A percentile compares a stretch with the other conserved stretches of the same genome.
Conservation (phyloP, 2,113 vertebrate genomes). For the Mobula birostris region DNA sequence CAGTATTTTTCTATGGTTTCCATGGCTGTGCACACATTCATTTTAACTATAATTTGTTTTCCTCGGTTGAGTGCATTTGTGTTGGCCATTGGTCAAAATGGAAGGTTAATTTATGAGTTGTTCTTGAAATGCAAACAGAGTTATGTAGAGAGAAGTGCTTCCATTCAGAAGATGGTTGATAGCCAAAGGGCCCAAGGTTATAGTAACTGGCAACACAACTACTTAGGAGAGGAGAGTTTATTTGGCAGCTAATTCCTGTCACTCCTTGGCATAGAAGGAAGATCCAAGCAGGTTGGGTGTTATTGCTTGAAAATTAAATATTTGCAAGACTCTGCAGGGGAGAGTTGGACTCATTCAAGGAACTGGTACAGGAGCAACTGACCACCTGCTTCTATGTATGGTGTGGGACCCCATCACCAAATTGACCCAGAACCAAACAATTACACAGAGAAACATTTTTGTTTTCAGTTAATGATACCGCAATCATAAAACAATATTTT, state of each 20-base stretch:
- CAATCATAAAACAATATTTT: neutral
- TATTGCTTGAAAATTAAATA: neutral
- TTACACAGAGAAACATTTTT: neutral
- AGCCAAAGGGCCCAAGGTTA: neutral
- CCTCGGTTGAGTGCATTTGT: neutral
- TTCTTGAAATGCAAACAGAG: neutral
- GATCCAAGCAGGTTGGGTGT: neutral
- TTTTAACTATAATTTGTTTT: neutral
- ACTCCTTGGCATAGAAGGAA: neutral
- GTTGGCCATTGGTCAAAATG: neutral
- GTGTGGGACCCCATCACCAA: neutral
- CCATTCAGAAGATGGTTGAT: neutral
- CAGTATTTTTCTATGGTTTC: neutral
- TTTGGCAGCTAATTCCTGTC: neutral
- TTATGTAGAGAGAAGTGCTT: neutral
- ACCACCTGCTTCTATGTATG: too few species aligned
- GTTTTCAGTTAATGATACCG: neutral
- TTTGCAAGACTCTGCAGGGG: neutral
- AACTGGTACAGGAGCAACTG: neutral
- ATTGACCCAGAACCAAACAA: neutral
- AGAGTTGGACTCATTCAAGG: neutral
- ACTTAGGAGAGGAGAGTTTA: neutral
- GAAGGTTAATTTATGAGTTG: neutral
- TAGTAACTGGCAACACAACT: neutral
- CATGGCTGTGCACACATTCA: neutral